These are phyloP conservation scores for Netelia inedita DNA, from an alignment of 2,888 invertebrate genomes.

Conservation along the genomic window DNA sequence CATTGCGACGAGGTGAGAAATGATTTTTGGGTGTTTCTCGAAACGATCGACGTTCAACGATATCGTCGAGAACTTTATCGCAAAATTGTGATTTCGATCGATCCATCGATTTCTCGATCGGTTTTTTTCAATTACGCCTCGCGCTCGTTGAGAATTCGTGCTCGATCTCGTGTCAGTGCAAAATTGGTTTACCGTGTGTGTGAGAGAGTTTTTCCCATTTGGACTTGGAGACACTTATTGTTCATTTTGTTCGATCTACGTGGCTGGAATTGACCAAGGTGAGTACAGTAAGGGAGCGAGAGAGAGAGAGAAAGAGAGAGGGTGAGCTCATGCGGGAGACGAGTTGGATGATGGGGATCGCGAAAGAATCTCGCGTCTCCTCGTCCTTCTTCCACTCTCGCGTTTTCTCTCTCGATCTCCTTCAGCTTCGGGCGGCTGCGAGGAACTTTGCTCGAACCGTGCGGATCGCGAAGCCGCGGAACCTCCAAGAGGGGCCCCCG, in stretches of 20 bases:
- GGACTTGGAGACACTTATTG: slow-evolving; percentile 39
- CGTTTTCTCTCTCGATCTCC: slow-evolving; percentile 59
- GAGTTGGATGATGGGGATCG: slow-evolving; percentile 43
- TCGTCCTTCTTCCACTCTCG: slow-evolving; percentile 47
- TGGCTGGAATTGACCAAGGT: slow-evolving; percentile 65
- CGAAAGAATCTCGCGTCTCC: slow-evolving; percentile 34
- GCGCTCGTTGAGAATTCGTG: slow-evolving; percentile 1
- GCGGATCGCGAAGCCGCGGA: neutral
- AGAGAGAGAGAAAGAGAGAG: slow-evolving; percentile 16
- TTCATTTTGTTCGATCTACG: slow-evolving; percentile 51
- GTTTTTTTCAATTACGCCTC: slow-evolving; percentile 1
- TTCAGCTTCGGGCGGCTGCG: slow-evolving; percentile 15
- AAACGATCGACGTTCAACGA: no score
- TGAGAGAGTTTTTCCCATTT: slow-evolving; percentile 12
- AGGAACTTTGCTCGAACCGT: slow-evolving; percentile 46
- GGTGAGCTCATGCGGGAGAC: neutral
- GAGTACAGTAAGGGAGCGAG: slow-evolving; percentile 21
- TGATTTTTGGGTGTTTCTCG: slow-evolving; percentile 9
- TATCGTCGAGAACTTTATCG: neutral
- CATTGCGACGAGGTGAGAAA: neutral
- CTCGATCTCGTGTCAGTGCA: slow-evolving; percentile 39
- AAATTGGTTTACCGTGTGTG: slow-evolving; percentile 38
- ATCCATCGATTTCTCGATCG: neutral
- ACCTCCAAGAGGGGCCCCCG: slow-evolving; percentile 36
- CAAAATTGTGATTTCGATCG: neutral